Evolutionary conservation across 2,113 vertebrate species (phyloP).

Genomic region (Heterotis niloticus): DNA sequence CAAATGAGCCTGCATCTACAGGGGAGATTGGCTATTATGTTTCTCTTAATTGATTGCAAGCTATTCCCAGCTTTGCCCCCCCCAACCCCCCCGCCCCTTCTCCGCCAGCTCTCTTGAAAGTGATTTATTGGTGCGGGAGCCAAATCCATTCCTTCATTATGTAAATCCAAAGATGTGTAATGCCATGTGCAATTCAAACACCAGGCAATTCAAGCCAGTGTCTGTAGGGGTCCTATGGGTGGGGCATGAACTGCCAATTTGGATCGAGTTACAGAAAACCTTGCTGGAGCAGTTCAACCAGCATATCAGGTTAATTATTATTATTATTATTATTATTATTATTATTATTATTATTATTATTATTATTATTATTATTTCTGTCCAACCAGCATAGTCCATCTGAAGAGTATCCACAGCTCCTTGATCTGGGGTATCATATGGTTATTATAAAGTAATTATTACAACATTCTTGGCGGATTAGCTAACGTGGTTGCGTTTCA

Average conservation of each 20-base stretch:
- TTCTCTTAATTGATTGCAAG: constrained; percentile 21
- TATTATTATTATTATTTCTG: no score
- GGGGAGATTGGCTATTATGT: constrained; percentile 21
- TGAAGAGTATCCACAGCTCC: no score
- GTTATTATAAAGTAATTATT: no score
- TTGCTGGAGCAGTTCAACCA: neutral
- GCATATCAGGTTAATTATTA: no score
- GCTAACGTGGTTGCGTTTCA: no score
- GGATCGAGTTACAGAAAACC: neutral
- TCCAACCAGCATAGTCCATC: no score
- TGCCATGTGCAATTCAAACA: constrained; percentile 2
- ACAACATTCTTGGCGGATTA: no score
- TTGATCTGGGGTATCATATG: no score
- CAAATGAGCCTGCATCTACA: constrained; percentile 18
- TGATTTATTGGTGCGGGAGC: constrained; percentile 14
- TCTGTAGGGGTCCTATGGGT: neutral
- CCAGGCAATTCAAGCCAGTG: neutral
- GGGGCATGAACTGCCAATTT: neutral
- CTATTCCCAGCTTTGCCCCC: neutral
- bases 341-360: no score
- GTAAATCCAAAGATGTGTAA: constrained; percentile 12
- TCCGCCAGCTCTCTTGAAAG: constrained; percentile 7
- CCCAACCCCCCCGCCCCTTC: neutral
- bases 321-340: no score
- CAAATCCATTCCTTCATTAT: constrained; percentile 17